phyloP scores from a whole-genome alignment of 2,113 vertebrate species.

The Ivindomyrus marchei region DNA sequence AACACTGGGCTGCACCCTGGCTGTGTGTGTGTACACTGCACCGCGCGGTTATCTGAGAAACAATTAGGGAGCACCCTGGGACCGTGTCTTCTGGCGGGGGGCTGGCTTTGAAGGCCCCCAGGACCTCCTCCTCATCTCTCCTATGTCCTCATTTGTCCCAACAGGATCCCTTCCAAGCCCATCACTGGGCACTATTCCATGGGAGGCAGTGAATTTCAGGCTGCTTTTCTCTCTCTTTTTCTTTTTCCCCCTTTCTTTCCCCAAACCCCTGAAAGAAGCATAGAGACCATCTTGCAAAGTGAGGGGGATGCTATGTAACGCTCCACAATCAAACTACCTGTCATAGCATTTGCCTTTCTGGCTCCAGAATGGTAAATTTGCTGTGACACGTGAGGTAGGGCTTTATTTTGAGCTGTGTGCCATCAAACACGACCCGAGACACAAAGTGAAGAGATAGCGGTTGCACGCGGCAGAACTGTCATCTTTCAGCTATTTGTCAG shows the following conservation, averaged over 20 bases:
- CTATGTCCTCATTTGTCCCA: constrained; percentile 43
- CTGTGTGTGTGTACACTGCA: constrained; percentile 19
- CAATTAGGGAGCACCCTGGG: constrained; percentile 42
- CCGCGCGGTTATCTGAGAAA: constrained; percentile 10
- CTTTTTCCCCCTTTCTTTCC: constrained; percentile 10
- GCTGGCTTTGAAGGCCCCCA: constrained; percentile 51
- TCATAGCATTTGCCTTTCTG: constrained; percentile 30
- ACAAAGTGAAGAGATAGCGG: constrained; percentile 11
- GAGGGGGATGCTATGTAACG: constrained; percentile 28
- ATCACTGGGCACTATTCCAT: not conserved
- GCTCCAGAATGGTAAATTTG: constrained; percentile 17
- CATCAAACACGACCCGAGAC: constrained; percentile 25
- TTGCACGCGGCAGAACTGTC: constrained; percentile 15
- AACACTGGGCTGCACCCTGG: not conserved
- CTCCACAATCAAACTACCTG: constrained; percentile 33
- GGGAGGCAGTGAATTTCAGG: constrained; percentile 20
- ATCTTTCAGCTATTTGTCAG: constrained; percentile 21
- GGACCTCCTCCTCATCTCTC: constrained; percentile 46
- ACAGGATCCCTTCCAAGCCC: constrained; percentile 4
- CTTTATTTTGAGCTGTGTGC: constrained; percentile 29
- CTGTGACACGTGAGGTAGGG: constrained; percentile 28
- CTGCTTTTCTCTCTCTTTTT: constrained; percentile 8
- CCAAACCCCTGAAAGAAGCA: constrained; percentile 29
- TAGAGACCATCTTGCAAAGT: constrained; percentile 29
- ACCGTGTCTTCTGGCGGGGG: constrained; percentile 52